Evolutionary conservation across 2,888 invertebrate species (phyloP).

Genomic region (Callyntrura sp.): DNA sequence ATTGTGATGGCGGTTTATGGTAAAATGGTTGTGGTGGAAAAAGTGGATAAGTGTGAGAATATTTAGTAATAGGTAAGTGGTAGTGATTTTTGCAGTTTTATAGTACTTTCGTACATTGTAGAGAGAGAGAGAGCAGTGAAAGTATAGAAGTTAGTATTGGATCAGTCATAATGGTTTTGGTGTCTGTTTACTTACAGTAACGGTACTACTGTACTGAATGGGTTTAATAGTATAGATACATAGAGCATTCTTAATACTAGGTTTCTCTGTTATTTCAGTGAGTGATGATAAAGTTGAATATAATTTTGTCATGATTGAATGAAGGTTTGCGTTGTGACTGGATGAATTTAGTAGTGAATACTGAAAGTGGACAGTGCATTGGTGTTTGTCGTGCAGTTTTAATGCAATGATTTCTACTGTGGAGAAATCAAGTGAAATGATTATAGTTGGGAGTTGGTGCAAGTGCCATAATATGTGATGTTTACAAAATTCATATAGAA

Average conservation of each 20-base stretch:
- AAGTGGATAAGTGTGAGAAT: constrained; percentile 34
- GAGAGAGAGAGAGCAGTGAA: constrained; percentile 16
- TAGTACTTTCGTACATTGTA: constrained; percentile 20
- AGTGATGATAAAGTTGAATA: not conserved
- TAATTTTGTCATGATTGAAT: constrained; percentile 1
- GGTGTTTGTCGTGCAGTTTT: constrained; percentile 22
- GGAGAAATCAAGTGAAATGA: constrained; percentile 31
- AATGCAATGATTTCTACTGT: constrained; percentile 12
- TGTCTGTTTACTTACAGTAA: constrained; percentile 44
- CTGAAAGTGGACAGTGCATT: constrained; percentile 11
- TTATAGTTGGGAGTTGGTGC: not conserved
- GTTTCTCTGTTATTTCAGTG: constrained; percentile 6
- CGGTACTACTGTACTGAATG: constrained; percentile 1
- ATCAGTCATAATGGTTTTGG: constrained; percentile 6
- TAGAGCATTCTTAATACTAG: not conserved
- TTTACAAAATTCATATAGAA: not conserved
- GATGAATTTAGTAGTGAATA: constrained; percentile 8
- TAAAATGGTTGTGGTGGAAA: constrained; percentile 33
- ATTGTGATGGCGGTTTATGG: constrained; percentile 65
- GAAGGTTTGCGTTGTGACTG: constrained; percentile 50
- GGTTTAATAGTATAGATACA: not conserved
- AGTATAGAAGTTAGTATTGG: not conserved
- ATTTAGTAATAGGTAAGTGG: constrained; percentile 10
- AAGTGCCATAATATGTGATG: constrained; percentile 17
- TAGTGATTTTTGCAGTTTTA: constrained; percentile 46